A percentile compares a stretch with the other conserved stretches of the same genome.
Conservation (phyloP, 2,113 vertebrate species). For the Neoarius graeffei region DNA sequence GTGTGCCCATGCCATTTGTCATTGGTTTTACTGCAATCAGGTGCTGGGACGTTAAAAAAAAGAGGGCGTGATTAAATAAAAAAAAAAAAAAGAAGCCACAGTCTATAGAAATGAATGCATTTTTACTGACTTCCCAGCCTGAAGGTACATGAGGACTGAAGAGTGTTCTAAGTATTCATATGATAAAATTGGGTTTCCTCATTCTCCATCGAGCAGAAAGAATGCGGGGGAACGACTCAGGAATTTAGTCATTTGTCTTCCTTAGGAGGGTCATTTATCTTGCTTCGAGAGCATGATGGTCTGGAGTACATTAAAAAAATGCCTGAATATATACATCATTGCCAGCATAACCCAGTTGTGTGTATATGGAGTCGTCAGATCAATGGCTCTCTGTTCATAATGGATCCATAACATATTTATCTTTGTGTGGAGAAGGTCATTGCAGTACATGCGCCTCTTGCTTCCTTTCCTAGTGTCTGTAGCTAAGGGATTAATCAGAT, state of each 20-base stretch:
- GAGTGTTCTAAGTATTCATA: conserved; percentile 62
- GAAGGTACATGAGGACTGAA: conserved; percentile 57
- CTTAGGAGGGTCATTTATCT: conserved; percentile 55
- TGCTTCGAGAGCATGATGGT: conserved; percentile 45
- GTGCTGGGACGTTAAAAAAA: conserved; percentile 59
- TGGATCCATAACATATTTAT: conserved; percentile 41
- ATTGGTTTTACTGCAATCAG: conserved; percentile 68
- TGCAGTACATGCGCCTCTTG: not conserved
- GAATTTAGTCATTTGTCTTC: conserved; percentile 61
- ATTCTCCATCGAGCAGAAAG: conserved; percentile 57
- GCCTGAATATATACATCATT: conserved; percentile 53
- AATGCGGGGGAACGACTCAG: conserved; percentile 53
- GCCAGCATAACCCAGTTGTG: conserved; percentile 46
- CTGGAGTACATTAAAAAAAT: conserved; percentile 54
- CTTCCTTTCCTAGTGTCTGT: not conserved
- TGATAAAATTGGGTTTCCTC: conserved; percentile 61
- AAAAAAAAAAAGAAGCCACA: conserved; percentile 62
- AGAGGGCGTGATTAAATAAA: conserved; percentile 67
- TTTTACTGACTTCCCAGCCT: conserved; percentile 64
- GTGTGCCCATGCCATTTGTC: conserved; percentile 61
- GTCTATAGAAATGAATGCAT: conserved; percentile 61
- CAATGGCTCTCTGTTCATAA: conserved; percentile 38
- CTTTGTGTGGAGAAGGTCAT: conserved; percentile 33
- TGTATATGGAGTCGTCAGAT: conserved; percentile 44
- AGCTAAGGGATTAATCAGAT: not conserved